Conservation (phyloP, 92 coral and sea anemone species). For the Virgularia gustaviana region DNA sequence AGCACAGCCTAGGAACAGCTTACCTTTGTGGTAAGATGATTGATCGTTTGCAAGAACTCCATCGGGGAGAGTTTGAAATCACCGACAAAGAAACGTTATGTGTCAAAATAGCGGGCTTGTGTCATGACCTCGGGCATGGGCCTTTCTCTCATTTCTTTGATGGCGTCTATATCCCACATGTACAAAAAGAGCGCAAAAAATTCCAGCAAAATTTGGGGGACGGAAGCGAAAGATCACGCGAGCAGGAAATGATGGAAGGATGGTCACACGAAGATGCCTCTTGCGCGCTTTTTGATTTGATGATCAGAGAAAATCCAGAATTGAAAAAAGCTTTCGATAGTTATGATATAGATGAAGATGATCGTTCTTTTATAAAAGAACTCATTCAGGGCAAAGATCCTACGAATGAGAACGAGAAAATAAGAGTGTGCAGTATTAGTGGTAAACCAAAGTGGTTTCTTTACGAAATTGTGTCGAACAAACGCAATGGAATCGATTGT, state of each 20-base stretch:
- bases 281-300: constrained; percentile 70
- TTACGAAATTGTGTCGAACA: constrained; percentile 87
- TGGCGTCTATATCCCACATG: constrained; percentile 67
- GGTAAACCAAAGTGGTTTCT: constrained; percentile 24
- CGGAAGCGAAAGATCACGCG: too few relatives aligned
- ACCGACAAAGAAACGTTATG: constrained; percentile 73
- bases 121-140: constrained; percentile 98
- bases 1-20: constrained; percentile 34
- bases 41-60: constrained; percentile 10
- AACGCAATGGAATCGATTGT: constrained; percentile 88
- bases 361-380: constrained; percentile 69
- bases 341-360: constrained; percentile 53
- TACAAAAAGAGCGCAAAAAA: too few relatives aligned
- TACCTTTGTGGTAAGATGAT: constrained; percentile 34
- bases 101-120: constrained; percentile 81
- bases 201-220: too few relatives aligned
- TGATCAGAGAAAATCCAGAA: constrained; percentile 58
- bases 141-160: constrained; percentile 95
- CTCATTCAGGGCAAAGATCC: constrained; percentile 52
- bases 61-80: constrained; percentile 49
- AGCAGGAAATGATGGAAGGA: background rate
- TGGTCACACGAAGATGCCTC: constrained; percentile 78
- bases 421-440: constrained; percentile 28
- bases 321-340: constrained; percentile 54
- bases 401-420: constrained; percentile 28